phyloP scores from a whole-genome alignment of 1,140 invertebrate genomes.

The Homalodisca vitripennis region DNA sequence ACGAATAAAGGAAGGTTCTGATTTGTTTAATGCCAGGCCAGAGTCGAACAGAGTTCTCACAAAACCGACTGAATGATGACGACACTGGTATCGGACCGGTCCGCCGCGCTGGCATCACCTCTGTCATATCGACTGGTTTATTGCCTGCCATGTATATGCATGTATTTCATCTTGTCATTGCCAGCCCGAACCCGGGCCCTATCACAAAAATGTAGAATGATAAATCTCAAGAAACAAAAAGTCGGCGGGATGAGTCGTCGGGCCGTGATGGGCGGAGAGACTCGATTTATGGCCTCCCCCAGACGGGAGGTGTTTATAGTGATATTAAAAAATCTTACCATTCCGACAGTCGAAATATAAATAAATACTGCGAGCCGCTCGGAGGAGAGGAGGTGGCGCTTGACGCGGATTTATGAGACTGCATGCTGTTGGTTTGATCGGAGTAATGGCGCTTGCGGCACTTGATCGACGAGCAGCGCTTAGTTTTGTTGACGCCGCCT shows the following conservation, averaged over 20 bases:
- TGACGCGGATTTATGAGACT: constrained; percentile 6
- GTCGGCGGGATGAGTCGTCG: neutral
- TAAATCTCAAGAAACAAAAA: constrained; percentile 31
- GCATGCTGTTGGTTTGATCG: constrained; percentile 17
- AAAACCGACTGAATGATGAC: too few species aligned
- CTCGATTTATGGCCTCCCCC: constrained; percentile 24
- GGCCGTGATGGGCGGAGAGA: constrained; percentile 9
- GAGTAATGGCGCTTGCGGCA: neutral
- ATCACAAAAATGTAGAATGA: constrained; percentile 31
- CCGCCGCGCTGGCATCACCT: neutral
- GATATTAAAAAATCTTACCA: constrained; percentile 34
- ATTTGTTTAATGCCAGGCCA: too few species aligned
- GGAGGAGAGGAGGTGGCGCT: neutral
- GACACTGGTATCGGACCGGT: neutral
- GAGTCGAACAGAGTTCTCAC: too few species aligned
- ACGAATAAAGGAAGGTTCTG: too few species aligned
- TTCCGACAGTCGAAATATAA: constrained; percentile 35
- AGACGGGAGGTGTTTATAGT: constrained; percentile 35
- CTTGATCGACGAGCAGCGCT: constrained; percentile 2
- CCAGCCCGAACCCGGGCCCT: constrained; percentile 7
- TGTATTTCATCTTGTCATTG: constrained; percentile 30
- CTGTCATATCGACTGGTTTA: constrained; percentile 17
- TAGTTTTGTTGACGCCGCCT: too few species aligned
- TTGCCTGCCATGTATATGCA: constrained; percentile 7
- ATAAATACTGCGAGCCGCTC: constrained; percentile 20